Evolutionary conservation across 2,113 vertebrate genomes (phyloP).

Genomic region (Nycticorax nycticorax): DNA sequence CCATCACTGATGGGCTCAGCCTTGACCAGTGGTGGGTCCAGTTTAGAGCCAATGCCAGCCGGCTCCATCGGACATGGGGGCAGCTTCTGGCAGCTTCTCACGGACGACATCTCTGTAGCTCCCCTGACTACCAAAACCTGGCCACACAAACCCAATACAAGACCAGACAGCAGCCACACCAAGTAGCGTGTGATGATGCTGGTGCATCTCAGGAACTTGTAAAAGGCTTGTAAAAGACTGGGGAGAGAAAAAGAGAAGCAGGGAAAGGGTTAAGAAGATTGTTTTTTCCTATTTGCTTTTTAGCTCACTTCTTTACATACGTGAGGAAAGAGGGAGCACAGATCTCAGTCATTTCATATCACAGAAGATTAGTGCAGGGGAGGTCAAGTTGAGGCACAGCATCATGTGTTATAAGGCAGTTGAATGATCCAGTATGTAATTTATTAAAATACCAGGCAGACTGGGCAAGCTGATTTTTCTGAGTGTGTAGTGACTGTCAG

Average conservation of each 20-base stretch:
- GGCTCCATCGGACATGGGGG: not conserved
- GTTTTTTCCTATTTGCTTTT: not conserved
- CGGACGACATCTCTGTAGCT: not conserved
- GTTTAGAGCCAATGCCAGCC: not conserved
- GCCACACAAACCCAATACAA: not conserved
- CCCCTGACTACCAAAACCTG: not conserved
- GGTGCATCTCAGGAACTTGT: not conserved
- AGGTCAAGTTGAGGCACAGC: not conserved
- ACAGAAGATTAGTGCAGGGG: not conserved
- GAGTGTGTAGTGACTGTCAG: accelerated
- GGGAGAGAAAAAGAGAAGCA: not conserved
- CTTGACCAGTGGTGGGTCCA: not conserved
- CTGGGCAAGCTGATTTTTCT: not conserved
- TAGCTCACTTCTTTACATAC: not conserved
- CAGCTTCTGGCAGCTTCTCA: not conserved
- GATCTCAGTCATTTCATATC: not conserved
- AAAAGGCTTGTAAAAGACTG: not conserved
- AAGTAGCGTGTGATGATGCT: not conserved
- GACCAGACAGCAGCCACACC: not conserved
- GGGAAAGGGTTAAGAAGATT: not conserved
- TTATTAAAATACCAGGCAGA: not conserved
- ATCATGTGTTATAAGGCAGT: not conserved
- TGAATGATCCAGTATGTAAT: not conserved
- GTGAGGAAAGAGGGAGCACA: not conserved
- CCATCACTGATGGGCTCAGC: not conserved